A percentile compares a stretch with the other conserved stretches of the same genome.
Conservation (phyloP, 1,140 invertebrate species). For the Grapholita molesta region DNA sequence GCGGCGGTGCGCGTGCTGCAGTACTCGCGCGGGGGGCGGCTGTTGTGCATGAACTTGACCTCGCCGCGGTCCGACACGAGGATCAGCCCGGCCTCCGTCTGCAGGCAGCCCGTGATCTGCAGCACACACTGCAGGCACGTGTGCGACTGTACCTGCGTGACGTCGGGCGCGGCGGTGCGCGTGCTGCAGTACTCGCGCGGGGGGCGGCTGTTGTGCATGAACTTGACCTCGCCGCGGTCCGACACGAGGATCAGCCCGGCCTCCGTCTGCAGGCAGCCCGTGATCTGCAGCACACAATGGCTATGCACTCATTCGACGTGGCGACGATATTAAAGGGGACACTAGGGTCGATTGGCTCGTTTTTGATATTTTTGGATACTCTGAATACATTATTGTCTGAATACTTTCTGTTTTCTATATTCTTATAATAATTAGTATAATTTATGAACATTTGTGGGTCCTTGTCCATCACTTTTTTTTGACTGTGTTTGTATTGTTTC, state of each 20-base stretch:
- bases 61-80: constrained; percentile 58
- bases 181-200: constrained; percentile 50
- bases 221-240: constrained; percentile 66
- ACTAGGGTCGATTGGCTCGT: too few relatives aligned
- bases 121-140: too few relatives aligned
- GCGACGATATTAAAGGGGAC: too few relatives aligned
- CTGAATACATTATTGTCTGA: too few relatives aligned
- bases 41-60: constrained; percentile 68
- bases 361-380: too few relatives aligned
- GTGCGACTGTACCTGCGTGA: constrained; percentile 55
- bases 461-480: too few relatives aligned
- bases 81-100: constrained; percentile 55
- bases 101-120: constrained; percentile 49
- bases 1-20: constrained; percentile 24
- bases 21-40: constrained; percentile 54
- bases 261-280: constrained; percentile 53
- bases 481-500: too few relatives aligned
- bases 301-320: too few relatives aligned
- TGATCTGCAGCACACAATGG: constrained; percentile 30
- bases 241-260: constrained; percentile 55
- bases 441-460: too few relatives aligned
- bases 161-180: constrained; percentile 32
- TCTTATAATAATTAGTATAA: too few relatives aligned
- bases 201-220: constrained; percentile 59
- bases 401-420: too few relatives aligned